These are phyloP conservation scores for Dendroctonus valens DNA, from an alignment of 1,140 invertebrate species.

Conservation along the genomic window DNA sequence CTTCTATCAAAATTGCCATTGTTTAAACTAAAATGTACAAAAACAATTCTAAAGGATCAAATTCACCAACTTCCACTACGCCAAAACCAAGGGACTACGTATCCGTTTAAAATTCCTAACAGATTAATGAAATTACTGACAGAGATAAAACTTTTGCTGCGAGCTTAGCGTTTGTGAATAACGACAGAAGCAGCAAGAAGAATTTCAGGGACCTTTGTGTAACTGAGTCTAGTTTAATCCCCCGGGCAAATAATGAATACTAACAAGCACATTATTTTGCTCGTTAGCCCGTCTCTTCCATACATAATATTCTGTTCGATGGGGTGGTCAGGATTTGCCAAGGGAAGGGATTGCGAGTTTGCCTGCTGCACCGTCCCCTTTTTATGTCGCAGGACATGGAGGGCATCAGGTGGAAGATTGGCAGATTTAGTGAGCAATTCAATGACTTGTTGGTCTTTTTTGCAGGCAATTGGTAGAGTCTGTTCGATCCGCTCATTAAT, in stretches of 20 bases:
- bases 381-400: too few species aligned
- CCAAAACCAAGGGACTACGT: too few species aligned
- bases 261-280: slow-evolving; percentile 29
- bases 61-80: too few species aligned
- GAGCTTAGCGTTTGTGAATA: background rate
- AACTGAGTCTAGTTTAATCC: slow-evolving; percentile 22
- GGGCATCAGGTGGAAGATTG: too few species aligned
- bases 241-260: slow-evolving; percentile 31
- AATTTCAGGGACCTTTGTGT: slow-evolving; percentile 13
- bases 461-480: too few species aligned
- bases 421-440: too few species aligned
- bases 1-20: too few species aligned
- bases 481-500: too few species aligned
- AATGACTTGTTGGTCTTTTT: too few species aligned
- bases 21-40: too few species aligned
- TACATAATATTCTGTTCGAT: slow-evolving; percentile 20
- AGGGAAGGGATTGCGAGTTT: slow-evolving; percentile 1
- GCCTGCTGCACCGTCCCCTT: too few species aligned
- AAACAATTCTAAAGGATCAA: too few species aligned
- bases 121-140: background rate
- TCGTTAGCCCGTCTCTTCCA: slow-evolving; percentile 23
- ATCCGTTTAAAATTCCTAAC: background rate
- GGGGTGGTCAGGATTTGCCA: slow-evolving; percentile 30
- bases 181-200: slow-evolving; percentile 15
- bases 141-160: slow-evolving; percentile 1